Base-by-base conservation (phyloP, 2,797 vertebrate genomes). In the Esox lucius region DNA sequence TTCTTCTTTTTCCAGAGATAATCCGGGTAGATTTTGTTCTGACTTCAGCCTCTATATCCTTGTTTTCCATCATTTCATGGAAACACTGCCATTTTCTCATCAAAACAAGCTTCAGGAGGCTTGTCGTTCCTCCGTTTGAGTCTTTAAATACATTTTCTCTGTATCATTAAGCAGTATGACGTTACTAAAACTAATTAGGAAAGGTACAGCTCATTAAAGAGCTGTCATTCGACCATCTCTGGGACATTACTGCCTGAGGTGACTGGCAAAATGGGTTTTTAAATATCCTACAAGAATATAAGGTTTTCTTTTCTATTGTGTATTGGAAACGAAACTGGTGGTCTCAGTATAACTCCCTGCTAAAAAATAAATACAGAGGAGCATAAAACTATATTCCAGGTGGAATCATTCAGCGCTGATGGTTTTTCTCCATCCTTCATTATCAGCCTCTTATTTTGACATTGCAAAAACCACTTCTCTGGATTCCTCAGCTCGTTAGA, bases 61-160 rank as follows among this genome's bases (percentile, higher is more conserved):
- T 90, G 26, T 90, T 85, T 87, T 31, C 31, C 84, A 89, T 87
- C 69, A 80, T 28, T 85, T 91, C 85, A 66, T 35, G 70, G 64
- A 78, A 81, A 85, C 82, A 84, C 81, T 88, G 85, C 91, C 84
- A 92, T 92, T 91, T 92, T 90, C 83, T 83, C 85, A 85, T 91
- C 87, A 75, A 84, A 83, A 84, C 75, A 85, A 93, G 88, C 82
- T 84, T 72, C 83, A 87, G 86, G 74, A 81, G 81, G 74, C 68
- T 75, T n/a, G 80, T 48, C 9, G 2, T 15, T 85, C 83, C 77
- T 87, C 86, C 85, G 87, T 74, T 83, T 75, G 79, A 59, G 78
- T 84, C 79, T 81, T 81, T 91, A 90, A 89, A 90, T 87, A 90
- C 83, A 85, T 48, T n/a, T 83, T 78, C 46, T 53, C 68, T 74